Evolutionary conservation across 2,797 vertebrate species (phyloP).

Genomic region (Rhinella marina): DNA sequence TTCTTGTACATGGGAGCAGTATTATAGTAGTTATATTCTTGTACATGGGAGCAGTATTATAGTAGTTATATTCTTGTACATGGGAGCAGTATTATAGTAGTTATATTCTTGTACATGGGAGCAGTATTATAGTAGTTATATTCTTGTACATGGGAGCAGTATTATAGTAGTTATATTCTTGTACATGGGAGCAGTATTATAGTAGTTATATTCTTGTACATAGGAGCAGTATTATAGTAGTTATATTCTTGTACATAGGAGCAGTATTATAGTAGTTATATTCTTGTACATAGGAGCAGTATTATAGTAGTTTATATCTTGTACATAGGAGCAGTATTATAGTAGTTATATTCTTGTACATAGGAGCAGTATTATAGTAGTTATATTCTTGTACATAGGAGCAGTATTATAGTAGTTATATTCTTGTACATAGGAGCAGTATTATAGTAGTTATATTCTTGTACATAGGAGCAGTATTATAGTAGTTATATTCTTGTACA

Average conservation of each 20-base stretch:
- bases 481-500: slow-evolving; percentile 5
- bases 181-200: too few species aligned
- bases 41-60: not conserved
- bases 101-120: not conserved
- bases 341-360: not conserved
- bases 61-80: too few species aligned
- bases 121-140: slow-evolving; percentile 10
- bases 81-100: not conserved
- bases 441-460: too few species aligned
- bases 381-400: too few species aligned
- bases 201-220: too few species aligned
- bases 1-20: not conserved
- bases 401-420: too few species aligned
- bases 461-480: not conserved
- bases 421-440: too few species aligned
- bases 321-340: not conserved
- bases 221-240: too few species aligned
- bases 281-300: not conserved
- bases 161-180: too few species aligned
- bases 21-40: slow-evolving; percentile 2
- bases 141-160: not conserved
- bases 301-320: not conserved
- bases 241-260: too few species aligned
- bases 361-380: not conserved
- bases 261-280: not conserved